A percentile compares a stretch with the other conserved stretches of the same genome.
Evolutionary conservation across 2,888 invertebrate species (phyloP).

Genomic region (Archaeoteleia sp.): DNA sequence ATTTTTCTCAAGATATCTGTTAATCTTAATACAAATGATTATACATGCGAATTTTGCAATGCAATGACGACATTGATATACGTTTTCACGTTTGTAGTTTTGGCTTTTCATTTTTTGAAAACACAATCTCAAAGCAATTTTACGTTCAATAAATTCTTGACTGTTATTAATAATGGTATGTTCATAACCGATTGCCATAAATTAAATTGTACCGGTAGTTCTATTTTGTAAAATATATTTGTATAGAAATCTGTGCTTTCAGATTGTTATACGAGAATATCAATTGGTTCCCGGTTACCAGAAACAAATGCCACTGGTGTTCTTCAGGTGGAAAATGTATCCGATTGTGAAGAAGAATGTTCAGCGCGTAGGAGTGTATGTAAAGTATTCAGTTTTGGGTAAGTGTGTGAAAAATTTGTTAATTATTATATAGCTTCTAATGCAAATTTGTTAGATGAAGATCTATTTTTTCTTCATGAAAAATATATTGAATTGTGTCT

Average conservation of each 20-base stretch:
- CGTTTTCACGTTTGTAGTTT: slow-evolving; percentile 18
- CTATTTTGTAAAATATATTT: no score
- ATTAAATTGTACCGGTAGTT: no score
- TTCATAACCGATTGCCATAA: no score
- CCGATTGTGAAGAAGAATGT: slow-evolving; percentile 76
- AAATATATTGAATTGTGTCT: not conserved
- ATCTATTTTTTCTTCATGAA: not conserved
- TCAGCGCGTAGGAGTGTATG: slow-evolving; percentile 74
- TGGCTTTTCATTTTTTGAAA: slow-evolving; percentile 25
- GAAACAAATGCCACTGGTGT: slow-evolving; percentile 72
- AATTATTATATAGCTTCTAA: no score
- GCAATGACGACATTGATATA: slow-evolving; percentile 44
- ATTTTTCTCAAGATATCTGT: no score
- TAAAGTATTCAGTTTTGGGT: slow-evolving; percentile 77
- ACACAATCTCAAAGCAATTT: slow-evolving; percentile 55
- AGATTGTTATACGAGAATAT: slow-evolving; percentile 78
- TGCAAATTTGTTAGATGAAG: not conserved
- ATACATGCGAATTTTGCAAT: slow-evolving; percentile 22
- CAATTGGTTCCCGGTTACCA: slow-evolving; percentile 76
- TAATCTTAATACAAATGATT: slow-evolving; percentile 21
- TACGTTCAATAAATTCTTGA: slow-evolving; percentile 75
- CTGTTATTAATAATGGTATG: slow-evolving; percentile 74
- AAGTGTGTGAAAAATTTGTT: slow-evolving; percentile 56
- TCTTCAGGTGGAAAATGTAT: slow-evolving; percentile 70
- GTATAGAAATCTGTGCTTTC: slow-evolving; percentile 54